Evolutionary conservation across 2,113 vertebrate species (phyloP).

Genomic region (Anseranas semipalmata): DNA sequence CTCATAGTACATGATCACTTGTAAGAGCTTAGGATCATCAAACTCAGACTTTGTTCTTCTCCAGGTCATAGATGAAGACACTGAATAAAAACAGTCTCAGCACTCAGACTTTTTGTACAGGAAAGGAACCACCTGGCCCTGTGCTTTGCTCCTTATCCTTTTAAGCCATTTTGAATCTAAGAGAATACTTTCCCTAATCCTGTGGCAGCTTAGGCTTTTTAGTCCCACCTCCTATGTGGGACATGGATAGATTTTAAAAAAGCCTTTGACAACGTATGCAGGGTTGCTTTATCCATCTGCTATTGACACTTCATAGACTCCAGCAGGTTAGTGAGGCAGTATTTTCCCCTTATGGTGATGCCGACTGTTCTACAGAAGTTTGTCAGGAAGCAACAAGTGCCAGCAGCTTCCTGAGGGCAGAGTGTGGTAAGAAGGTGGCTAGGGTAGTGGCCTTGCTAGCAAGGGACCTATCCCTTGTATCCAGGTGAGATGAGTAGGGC

Average conservation of each 20-base stretch:
- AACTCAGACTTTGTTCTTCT: background rate
- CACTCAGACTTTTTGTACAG: background rate
- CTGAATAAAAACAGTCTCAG: background rate
- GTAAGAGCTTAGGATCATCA: background rate
- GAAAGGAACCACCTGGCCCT: background rate
- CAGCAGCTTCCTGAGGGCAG: background rate
- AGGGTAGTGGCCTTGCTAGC: background rate
- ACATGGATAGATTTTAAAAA: too few species aligned
- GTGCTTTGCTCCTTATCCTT: background rate
- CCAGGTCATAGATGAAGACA: background rate
- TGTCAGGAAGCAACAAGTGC: background rate
- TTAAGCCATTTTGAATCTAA: background rate
- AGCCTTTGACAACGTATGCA: background rate
- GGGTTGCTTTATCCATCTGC: background rate
- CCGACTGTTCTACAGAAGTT: background rate
- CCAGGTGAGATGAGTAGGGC: rapidly evolving
- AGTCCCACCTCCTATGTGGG: background rate
- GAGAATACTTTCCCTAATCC: background rate
- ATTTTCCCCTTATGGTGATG: background rate
- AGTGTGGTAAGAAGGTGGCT: rapidly evolving
- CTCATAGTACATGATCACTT: background rate
- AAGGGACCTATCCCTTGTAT: background rate
- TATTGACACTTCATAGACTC: background rate
- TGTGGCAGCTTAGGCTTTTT: background rate
- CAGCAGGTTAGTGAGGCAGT: background rate